phyloP scores from a whole-genome alignment of 2,797 vertebrate species.

The Holocentrus rufus region DNA sequence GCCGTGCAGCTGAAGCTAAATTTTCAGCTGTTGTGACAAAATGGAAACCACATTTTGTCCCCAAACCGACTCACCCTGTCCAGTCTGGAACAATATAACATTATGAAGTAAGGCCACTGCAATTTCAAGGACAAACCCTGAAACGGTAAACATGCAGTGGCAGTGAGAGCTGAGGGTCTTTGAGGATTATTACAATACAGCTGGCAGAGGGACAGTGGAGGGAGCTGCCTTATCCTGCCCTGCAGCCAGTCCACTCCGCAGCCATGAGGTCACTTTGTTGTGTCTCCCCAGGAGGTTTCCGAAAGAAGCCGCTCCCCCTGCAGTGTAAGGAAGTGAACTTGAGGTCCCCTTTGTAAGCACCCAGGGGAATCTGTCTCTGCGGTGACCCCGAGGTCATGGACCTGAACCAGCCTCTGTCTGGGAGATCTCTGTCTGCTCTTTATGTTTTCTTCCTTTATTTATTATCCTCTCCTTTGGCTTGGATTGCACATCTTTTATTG shows the following conservation, averaged over 20 bases:
- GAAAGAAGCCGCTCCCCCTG: conserved; percentile 57
- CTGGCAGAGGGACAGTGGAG: conserved; percentile 51
- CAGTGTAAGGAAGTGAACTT: conserved; percentile 70
- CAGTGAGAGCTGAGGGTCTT: conserved; percentile 15
- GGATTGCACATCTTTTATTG: conserved; percentile 8
- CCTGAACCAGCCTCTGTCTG: conserved; percentile 26
- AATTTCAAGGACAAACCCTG: conserved; percentile 61
- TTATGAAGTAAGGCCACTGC: conserved; percentile 50
- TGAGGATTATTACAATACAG: conserved; percentile 63
- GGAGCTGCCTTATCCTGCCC: conserved; percentile 50
- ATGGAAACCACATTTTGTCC: conserved; percentile 33
- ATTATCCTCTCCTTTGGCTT: conserved; percentile 2
- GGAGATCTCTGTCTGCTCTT: conserved; percentile 17
- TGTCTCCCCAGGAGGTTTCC: conserved; percentile 61
- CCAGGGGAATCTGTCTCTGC: conserved; percentile 44
- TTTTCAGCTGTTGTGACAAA: conserved; percentile 4
- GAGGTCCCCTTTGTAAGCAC: conserved; percentile 65
- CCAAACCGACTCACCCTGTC: conserved; percentile 42
- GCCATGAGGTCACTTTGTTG: conserved; percentile 65
- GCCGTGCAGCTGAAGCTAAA: conserved; percentile 17
- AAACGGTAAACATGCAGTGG: conserved; percentile 32
- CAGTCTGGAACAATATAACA: conserved; percentile 33
- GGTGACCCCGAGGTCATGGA: conserved; percentile 50
- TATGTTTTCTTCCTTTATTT: conserved; percentile 6
- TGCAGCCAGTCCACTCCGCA: conserved; percentile 41